Evolutionary conservation across 1,140 invertebrate genomes (phyloP), one percentile per base, ranked within the genome.

Genomic region (Drosophila santomea): DNA sequence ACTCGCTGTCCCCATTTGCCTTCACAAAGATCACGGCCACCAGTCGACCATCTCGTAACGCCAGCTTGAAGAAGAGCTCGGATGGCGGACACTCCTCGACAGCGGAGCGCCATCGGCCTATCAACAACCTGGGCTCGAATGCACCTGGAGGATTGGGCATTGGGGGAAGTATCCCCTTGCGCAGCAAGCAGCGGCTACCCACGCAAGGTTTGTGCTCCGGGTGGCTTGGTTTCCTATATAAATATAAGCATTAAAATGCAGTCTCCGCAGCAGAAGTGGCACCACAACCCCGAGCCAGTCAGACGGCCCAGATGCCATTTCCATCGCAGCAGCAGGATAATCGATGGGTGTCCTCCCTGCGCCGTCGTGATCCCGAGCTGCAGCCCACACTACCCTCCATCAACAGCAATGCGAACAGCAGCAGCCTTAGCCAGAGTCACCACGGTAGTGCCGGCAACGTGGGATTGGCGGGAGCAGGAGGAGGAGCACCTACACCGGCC

Each of bases 351-450:
- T 91, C 88, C 12, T 95, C 95, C 17, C 79, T 96, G 14, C 85
- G 95, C 2, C 94, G 94, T 68, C 91, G 95, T 44, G 95, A 96
- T 92, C 94, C 95, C 1, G 94, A 95, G 62, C 92, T 95, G 5
- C 95, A 95, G 78, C 94, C 95, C 1, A 94, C 94, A 7, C 82
- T 96, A 52, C 95, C 95, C 14, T 94, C 95, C 6, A 95, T 95
- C 52, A 91, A 77, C 69, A 88, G 54, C 59, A 88, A 80, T 52
- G 25, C 56, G 5, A 83, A 89, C 43, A 89, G 76, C 60, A 88
- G 78, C 47, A 88, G 72, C 50, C 66, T 80, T 8, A 63, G 63
- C 17, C 74, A 86, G 55, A 91, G 85, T 41, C 88, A 92, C 57
- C 85, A 91, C 43, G 78, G 82, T 10, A 91, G 89, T 72, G 78